Conservation (phyloP, 1,140 invertebrate genomes). For the Grapholita molesta region DNA sequence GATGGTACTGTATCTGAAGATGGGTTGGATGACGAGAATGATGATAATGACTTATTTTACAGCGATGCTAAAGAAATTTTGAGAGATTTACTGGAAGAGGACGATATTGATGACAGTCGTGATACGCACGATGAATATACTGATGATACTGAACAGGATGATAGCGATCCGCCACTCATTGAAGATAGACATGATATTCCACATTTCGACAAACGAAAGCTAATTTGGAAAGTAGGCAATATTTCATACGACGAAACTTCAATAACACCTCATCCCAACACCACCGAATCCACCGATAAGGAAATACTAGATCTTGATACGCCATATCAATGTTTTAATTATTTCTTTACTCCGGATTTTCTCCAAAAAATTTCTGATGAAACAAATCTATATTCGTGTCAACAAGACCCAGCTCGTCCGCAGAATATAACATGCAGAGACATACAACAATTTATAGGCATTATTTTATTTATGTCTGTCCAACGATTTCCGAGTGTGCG, state of each 20-base stretch:
- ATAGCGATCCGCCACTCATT: slow-evolving; percentile 48
- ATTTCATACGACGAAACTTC: slow-evolving; percentile 36
- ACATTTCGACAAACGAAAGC: slow-evolving; percentile 40
- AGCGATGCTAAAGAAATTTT: slow-evolving; percentile 39
- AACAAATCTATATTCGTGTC: slow-evolving; percentile 26
- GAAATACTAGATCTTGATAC: slow-evolving; percentile 37
- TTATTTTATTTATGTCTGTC: background rate
- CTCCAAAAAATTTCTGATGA: slow-evolving; percentile 36
- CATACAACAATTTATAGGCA: slow-evolving; percentile 36
- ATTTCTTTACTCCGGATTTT: slow-evolving; percentile 45
- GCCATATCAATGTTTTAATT: slow-evolving; percentile 45
- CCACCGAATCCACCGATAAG: slow-evolving; percentile 26
- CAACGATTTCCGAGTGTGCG: background rate
- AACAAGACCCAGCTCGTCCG: background rate
- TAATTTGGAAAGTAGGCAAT: slow-evolving; percentile 45
- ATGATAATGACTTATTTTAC: slow-evolving; percentile 35
- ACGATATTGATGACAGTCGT: slow-evolving; percentile 25
- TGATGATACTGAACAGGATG: slow-evolving; percentile 36
- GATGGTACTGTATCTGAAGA: slow-evolving; percentile 46
- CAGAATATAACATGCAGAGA: slow-evolving; percentile 35
- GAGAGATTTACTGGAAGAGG: slow-evolving; percentile 42
- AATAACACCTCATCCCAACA: slow-evolving; percentile 31
- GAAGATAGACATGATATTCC: slow-evolving; percentile 37
- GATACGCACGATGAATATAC: slow-evolving; percentile 29
- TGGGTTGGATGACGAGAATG: slow-evolving; percentile 41